Evolutionary conservation across 2,888 invertebrate species (phyloP).

Genomic region (Busseola fusca): DNA sequence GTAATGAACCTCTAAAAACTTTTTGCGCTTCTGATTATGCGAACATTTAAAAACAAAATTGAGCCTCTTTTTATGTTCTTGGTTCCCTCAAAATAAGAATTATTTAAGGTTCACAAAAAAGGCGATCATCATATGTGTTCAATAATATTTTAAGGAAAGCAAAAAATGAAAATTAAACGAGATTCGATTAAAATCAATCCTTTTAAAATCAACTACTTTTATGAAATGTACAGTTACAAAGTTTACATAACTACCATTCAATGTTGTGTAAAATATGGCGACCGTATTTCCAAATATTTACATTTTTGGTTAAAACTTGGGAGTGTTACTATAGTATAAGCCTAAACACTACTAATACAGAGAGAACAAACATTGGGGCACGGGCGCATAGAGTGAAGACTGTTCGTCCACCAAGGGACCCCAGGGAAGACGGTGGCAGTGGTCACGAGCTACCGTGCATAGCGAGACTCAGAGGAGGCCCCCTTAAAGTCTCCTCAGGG

Average conservation of each 20-base stretch:
- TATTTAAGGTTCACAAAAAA: background rate
- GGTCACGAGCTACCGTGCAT: too few relatives aligned
- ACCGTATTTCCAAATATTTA: conserved; percentile 44
- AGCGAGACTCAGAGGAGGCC: too few relatives aligned
- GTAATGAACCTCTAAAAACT: too few relatives aligned
- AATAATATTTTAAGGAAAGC: background rate
- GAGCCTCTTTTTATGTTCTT: background rate
- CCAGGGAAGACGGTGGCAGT: too few relatives aligned
- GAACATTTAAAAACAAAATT: background rate
- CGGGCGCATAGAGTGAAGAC: too few relatives aligned
- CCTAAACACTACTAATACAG: conserved; percentile 13
- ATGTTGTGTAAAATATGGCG: conserved; percentile 27
- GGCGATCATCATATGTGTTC: background rate
- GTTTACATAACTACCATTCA: conserved; percentile 16
- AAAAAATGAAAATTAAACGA: background rate
- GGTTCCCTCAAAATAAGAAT: background rate
- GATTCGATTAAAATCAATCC: background rate
- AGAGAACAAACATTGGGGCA: background rate
- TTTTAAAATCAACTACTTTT: background rate
- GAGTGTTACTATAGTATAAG: conserved; percentile 14
- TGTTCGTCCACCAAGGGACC: too few relatives aligned
- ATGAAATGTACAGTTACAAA: conserved; percentile 1
- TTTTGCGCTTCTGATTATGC: too few relatives aligned
- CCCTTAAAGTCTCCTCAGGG: too few relatives aligned
- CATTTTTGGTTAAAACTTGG: conserved; percentile 26